Percentiles rank a stretch among this genome's conserved stretches.
phyloP scores from a whole-genome alignment of 2,888 invertebrate genomes.

The Lottia gigantea region DNA sequence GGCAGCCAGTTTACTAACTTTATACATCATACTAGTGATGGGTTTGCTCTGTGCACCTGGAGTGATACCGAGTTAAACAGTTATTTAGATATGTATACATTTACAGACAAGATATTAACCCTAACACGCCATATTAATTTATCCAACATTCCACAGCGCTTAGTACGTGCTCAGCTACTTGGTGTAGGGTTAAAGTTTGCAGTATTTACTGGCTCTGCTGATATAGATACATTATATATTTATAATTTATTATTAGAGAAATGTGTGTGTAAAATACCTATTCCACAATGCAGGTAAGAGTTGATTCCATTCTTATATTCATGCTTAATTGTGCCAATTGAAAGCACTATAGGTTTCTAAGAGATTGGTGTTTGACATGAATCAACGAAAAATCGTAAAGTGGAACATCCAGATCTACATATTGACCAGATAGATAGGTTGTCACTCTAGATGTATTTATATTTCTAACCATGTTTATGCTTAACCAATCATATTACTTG shows the following conservation, averaged over 20 bases:
- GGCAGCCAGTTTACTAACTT: slow-evolving; percentile 19
- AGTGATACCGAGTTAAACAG: slow-evolving; percentile 18
- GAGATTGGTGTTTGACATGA: too few species aligned
- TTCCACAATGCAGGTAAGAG: slow-evolving; percentile 27
- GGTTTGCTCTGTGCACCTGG: slow-evolving; percentile 22
- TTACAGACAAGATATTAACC: slow-evolving; percentile 9
- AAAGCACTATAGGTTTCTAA: too few species aligned
- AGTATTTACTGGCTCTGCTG: slow-evolving; percentile 22
- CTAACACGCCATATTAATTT: not conserved
- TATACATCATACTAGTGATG: not conserved
- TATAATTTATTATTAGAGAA: slow-evolving; percentile 26
- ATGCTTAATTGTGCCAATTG: too few species aligned
- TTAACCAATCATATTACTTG: too few species aligned
- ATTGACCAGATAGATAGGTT: too few species aligned
- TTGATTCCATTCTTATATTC: not conserved
- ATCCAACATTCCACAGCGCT: not conserved
- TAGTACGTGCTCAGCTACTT: slow-evolving; percentile 20
- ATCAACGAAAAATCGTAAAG: too few species aligned
- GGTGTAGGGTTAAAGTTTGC: slow-evolving; percentile 32
- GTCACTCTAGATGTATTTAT: too few species aligned
- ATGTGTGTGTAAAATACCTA: slow-evolving; percentile 21
- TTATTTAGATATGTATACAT: slow-evolving; percentile 8
- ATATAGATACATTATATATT: slow-evolving; percentile 22
- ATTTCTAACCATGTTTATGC: too few species aligned
- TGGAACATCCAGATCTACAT: too few species aligned